A percentile compares a stretch with the other conserved stretches of the same genome.
phyloP scores from a whole-genome alignment of 2,888 invertebrate species.

The Hirudinaria manillensis region DNA sequence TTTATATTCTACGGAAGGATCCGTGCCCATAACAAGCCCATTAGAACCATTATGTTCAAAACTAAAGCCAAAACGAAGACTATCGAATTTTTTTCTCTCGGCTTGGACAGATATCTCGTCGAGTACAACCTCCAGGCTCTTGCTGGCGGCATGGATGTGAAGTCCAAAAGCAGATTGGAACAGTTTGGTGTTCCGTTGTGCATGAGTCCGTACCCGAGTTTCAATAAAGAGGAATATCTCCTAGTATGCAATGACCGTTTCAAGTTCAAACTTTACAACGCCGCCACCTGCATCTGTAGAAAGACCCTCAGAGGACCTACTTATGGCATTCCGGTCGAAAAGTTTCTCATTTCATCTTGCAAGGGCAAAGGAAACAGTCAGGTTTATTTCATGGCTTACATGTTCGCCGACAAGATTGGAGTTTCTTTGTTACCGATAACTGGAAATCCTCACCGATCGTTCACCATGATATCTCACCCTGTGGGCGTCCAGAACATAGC shows the following conservation, averaged over 20 bases:
- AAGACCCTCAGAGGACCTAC: slow-evolving; percentile 67
- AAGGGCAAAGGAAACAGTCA: slow-evolving; percentile 30
- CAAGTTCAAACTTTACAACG: slow-evolving; percentile 67
- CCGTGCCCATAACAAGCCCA: slow-evolving; percentile 53
- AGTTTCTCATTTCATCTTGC: slow-evolving; percentile 40
- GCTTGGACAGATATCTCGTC: slow-evolving; percentile 43
- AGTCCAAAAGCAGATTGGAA: slow-evolving; percentile 61
- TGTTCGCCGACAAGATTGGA: slow-evolving; percentile 65
- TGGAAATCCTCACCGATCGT: slow-evolving; percentile 66
- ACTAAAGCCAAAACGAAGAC: neutral
- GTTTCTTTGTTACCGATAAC: slow-evolving; percentile 66
- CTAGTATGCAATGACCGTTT: slow-evolving; percentile 64
- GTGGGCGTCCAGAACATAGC: slow-evolving; percentile 58
- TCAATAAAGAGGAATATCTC: slow-evolving; percentile 57
- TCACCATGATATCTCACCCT: slow-evolving; percentile 64
- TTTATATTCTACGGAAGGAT: slow-evolving; percentile 52
- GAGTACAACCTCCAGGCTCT: slow-evolving; percentile 53
- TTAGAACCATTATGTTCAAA: slow-evolving; percentile 49
- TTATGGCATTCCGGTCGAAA: slow-evolving; percentile 61
- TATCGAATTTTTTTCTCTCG: neutral
- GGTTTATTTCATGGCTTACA: slow-evolving; percentile 61
- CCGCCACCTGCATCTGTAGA: slow-evolving; percentile 63
- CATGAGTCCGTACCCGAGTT: slow-evolving; percentile 57
- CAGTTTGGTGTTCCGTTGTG: slow-evolving; percentile 62
- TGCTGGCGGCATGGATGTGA: slow-evolving; percentile 50